Evolutionary conservation across 2,888 invertebrate genomes (phyloP).

Genomic region (Parascotia fuliginaria): DNA sequence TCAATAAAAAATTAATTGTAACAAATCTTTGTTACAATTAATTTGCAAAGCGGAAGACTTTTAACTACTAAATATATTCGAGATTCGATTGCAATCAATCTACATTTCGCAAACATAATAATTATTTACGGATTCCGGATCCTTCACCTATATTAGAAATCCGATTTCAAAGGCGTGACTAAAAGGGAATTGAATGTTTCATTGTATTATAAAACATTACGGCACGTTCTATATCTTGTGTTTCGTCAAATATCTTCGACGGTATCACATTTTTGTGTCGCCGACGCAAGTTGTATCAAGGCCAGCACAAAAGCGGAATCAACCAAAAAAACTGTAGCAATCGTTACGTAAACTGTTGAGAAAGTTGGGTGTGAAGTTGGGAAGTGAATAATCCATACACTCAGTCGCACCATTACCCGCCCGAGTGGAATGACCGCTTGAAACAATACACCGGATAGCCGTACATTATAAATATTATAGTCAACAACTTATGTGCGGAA

Average conservation of each 20-base stretch:
- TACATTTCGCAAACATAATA: slow-evolving; percentile 21
- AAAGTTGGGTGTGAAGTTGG: slow-evolving; percentile 67
- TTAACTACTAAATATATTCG: not conserved
- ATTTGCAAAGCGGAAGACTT: too few species aligned
- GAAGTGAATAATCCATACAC: slow-evolving; percentile 43
- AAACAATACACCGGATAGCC: slow-evolving; percentile 54
- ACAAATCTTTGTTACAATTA: too few species aligned
- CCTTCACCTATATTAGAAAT: slow-evolving; percentile 43
- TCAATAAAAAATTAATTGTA: too few species aligned
- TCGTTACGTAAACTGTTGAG: slow-evolving; percentile 64
- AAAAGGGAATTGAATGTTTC: slow-evolving; percentile 55
- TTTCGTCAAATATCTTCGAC: slow-evolving; percentile 72
- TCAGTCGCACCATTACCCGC: slow-evolving; percentile 44
- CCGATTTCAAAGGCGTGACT: slow-evolving; percentile 57
- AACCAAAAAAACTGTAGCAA: slow-evolving; percentile 67
- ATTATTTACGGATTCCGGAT: slow-evolving; percentile 36
- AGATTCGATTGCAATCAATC: slow-evolving; percentile 19
- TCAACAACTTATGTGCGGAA: slow-evolving; percentile 41
- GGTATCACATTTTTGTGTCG: slow-evolving; percentile 62
- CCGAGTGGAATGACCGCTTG: slow-evolving; percentile 45
- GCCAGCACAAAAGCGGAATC: slow-evolving; percentile 66
- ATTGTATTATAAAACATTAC: slow-evolving; percentile 51
- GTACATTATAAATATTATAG: slow-evolving; percentile 41
- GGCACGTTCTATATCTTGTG: slow-evolving; percentile 46
- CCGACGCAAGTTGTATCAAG: slow-evolving; percentile 65